Evolutionary conservation across 2,113 vertebrate genomes (phyloP).

Genomic region (Asarcornis scutulata): DNA sequence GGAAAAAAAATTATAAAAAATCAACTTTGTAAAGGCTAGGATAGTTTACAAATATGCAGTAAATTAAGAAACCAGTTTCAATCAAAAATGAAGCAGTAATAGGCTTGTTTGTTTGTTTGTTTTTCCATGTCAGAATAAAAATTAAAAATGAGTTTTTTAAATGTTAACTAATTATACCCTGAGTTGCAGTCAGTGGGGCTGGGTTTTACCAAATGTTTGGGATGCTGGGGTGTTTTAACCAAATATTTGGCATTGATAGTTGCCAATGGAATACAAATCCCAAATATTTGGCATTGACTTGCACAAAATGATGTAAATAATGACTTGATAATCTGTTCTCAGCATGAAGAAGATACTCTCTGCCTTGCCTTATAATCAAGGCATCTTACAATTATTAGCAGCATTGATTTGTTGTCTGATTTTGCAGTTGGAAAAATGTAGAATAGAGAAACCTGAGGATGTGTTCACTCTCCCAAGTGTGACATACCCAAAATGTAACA

Average conservation of each 20-base stretch:
- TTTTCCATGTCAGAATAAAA: background rate
- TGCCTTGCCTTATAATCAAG: background rate
- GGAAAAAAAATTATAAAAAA: background rate
- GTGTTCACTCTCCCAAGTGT: rapidly evolving
- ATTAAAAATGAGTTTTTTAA: background rate
- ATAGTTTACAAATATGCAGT: background rate
- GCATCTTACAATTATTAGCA: background rate
- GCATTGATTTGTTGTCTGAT: rapidly evolving
- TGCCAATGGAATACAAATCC: background rate
- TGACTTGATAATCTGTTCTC: background rate
- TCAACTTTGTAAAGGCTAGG: background rate
- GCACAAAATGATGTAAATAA: background rate
- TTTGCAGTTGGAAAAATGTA: background rate
- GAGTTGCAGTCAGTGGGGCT: background rate
- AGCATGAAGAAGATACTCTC: background rate
- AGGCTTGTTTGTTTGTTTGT: too few relatives aligned
- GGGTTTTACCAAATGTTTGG: background rate
- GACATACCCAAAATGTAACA: rapidly evolving
- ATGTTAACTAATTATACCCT: background rate
- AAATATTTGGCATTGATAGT: conserved; percentile 29
- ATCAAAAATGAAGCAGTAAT: rapidly evolving
- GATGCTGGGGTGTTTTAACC: background rate
- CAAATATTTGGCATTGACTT: conserved; percentile 5
- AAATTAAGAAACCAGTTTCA: background rate
- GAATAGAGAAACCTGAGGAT: background rate